A percentile compares a stretch with the other conserved stretches of the same genome.
These are phyloP conservation scores for Tachystola acroxantha DNA, from an alignment of 2,888 invertebrate genomes.

Conservation along the genomic window DNA sequence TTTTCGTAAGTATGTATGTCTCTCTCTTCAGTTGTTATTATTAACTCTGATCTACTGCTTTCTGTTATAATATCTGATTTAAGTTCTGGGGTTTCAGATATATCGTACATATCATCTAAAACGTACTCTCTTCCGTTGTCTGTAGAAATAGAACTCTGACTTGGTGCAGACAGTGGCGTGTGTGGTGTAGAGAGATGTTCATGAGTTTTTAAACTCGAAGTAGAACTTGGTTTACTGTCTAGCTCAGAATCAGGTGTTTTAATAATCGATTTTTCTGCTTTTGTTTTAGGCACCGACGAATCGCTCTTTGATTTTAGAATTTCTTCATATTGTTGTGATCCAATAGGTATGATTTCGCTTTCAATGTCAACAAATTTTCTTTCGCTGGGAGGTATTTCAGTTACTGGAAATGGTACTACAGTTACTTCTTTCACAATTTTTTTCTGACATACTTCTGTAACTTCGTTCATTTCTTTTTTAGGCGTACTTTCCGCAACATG, in stretches of 20 bases:
- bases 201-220: conserved; percentile 75
- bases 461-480: conserved; percentile 25
- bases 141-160: conserved; percentile 81
- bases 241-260: conserved; percentile 61
- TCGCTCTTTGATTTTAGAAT: conserved; percentile 71
- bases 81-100: conserved; percentile 78
- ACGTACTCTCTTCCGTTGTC: conserved; percentile 82
- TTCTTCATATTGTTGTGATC: conserved; percentile 67
- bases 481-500: conserved; percentile 37
- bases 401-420: conserved; percentile 69
- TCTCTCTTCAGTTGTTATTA: conserved; percentile 80
- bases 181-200: conserved; percentile 76
- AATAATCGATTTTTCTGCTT: conserved; percentile 54
- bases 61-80: conserved; percentile 68
- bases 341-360: conserved; percentile 60
- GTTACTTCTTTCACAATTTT: conserved; percentile 48
- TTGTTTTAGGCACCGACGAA: conserved; percentile 71
- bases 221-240: conserved; percentile 79
- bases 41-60: conserved; percentile 76
- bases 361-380: conserved; percentile 71
- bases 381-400: conserved; percentile 65
- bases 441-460: conserved; percentile 52
- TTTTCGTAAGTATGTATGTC: conserved; percentile 71
- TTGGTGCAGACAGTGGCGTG: conserved; percentile 80
- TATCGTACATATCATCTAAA: conserved; percentile 77